Evolutionary conservation across 1,140 invertebrate genomes (phyloP).

Genomic region (Tachypleus tridentatus): DNA sequence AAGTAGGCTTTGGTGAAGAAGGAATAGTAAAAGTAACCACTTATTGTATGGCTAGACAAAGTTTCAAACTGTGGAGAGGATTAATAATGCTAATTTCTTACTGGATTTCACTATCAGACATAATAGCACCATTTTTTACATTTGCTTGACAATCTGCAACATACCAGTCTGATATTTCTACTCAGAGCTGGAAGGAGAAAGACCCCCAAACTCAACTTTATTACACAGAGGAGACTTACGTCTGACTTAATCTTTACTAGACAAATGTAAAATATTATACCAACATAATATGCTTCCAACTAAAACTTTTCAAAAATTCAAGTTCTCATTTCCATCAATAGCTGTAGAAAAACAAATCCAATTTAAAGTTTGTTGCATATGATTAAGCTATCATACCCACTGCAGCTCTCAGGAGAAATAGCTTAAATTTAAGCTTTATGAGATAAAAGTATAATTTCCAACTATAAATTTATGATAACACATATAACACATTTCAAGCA

Average conservation of each 20-base stretch:
- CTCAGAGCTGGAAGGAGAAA: constrained; percentile 61
- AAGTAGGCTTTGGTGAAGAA: constrained; percentile 85
- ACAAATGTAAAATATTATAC: no score
- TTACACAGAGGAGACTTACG: no score
- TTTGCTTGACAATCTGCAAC: constrained; percentile 98
- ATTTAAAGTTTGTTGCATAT: background rate
- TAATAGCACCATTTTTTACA: constrained; percentile 98
- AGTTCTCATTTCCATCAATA: no score
- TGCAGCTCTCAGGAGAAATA: no score
- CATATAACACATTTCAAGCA: no score
- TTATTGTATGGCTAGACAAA: constrained; percentile 93
- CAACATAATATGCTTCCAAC: no score
- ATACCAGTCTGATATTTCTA: constrained; percentile 99
- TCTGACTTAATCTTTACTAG: no score
- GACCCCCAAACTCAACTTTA: background rate
- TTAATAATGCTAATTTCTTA: constrained; percentile 98
- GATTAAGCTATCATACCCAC: no score
- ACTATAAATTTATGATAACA: no score
- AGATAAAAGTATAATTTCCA: no score
- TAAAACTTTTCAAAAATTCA: no score
- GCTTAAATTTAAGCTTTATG: no score
- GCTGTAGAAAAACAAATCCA: constrained; percentile 33
- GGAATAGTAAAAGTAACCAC: constrained; percentile 98
- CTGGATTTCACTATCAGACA: constrained; percentile 99
- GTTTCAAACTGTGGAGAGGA: constrained; percentile 92